Evolutionary conservation across 2,888 invertebrate species (phyloP), one percentile per base, ranked within the genome.

Genomic region (Drosophila vallismaia): DNA sequence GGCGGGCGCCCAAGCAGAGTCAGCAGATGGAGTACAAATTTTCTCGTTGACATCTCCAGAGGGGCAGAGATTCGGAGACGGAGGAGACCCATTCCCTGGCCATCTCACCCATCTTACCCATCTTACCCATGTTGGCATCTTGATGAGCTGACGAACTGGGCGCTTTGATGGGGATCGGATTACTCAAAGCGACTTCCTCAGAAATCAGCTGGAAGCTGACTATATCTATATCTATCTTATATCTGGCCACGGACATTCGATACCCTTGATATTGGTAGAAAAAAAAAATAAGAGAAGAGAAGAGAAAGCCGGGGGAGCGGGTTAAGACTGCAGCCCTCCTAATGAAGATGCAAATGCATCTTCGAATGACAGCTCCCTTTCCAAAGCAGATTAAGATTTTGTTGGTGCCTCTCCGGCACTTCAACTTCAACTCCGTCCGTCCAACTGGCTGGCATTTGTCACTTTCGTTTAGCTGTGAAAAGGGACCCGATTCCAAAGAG

Each of bases 291-390:
- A n/a, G n/a, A n/a, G n/a, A n/a, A n/a, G n/a, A n/a, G n/a, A 14
- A 5, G 9, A 7, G 8, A 14, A 38, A 5, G 33, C 10, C 9
- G 4, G 9, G n/a, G 10, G 31, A 58, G 10, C 44, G 44, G 28
- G 10, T 29, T 14, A 4, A 48, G 45, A 53, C 33, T 48, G 66
- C 71, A 66, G 57, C 33, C 52, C 19, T 19, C 19, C 58, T 52
- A 88, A 86, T 86, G 75, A 89, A 86, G 86, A 89, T 83, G 89
- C 88, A 72, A 86, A 88, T 76, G 86, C 76, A 73, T 71, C 69
- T 56, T 53, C 54, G 33, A 62, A 33, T 75, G 84, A 88, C 88
- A 88, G 80, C 57, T 44, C 36, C 10, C 49, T 54, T 53, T 59
- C 74, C 71, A 53, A 60, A 74, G 63, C 73, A 77, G 81, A 87